phyloP scores from a whole-genome alignment of 2,797 vertebrate genomes.

The Sus cebifrons region DNA sequence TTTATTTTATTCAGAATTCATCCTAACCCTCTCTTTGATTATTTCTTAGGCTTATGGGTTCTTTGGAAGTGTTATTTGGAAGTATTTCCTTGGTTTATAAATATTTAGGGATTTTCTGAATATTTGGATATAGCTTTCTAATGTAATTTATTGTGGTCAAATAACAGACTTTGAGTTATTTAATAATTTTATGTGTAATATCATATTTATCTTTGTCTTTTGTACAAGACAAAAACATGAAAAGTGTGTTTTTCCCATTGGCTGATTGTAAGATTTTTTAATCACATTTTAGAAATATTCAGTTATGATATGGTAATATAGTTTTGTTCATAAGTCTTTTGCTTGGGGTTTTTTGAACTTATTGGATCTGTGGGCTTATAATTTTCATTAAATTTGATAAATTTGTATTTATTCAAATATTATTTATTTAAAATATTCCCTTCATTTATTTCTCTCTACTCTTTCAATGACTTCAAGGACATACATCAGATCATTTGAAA shows the following conservation, averaged over 20 bases:
- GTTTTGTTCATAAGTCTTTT: neutral
- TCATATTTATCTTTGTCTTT: neutral
- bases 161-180: neutral
- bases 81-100: neutral
- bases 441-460: neutral
- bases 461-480: neutral
- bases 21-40: neutral
- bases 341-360: neutral
- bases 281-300: neutral
- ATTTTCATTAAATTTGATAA: neutral
- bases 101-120: neutral
- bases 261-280: neutral
- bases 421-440: neutral
- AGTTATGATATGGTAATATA: neutral
- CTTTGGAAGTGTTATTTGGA: neutral
- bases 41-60: neutral
- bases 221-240: neutral
- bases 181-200: neutral
- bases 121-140: constrained; percentile 36
- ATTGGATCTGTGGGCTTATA: neutral
- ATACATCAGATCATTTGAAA: neutral
- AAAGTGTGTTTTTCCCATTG: neutral
- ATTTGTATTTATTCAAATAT: neutral
- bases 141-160: neutral
- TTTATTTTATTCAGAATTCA: neutral